Percentiles rank a stretch among this genome's conserved stretches.
Evolutionary conservation across 2,113 vertebrate genomes (phyloP).

Genomic region (Platysternon megacephalum): DNA sequence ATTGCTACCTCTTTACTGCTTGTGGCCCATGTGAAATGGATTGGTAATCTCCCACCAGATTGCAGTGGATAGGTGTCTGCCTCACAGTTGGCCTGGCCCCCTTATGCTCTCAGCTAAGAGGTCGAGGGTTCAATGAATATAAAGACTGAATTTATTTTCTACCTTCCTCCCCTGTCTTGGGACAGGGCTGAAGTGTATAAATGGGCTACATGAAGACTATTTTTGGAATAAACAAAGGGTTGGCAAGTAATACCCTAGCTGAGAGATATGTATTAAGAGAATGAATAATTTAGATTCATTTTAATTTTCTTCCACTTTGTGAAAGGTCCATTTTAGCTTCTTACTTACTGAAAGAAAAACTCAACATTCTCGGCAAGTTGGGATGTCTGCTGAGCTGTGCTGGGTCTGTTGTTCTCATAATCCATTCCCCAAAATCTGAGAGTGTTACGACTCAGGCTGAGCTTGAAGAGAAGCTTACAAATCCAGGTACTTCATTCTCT

Average conservation of each 20-base stretch:
- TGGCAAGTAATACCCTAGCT: not conserved
- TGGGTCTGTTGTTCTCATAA: slow-evolving; percentile 92
- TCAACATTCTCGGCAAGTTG: slow-evolving; percentile 93
- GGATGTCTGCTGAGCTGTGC: slow-evolving; percentile 93
- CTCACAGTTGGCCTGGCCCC: fast-evolving
- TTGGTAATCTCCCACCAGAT: not conserved
- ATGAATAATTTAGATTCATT: not conserved
- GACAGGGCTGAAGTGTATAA: not conserved
- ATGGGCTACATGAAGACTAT: not conserved
- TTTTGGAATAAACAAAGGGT: not conserved
- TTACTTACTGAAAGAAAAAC: slow-evolving; percentile 90
- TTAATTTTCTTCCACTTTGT: slow-evolving; percentile 48
- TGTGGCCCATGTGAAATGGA: not conserved
- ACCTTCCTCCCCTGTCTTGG: not conserved
- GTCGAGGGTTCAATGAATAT: not conserved
- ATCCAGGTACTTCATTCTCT: slow-evolving; percentile 86
- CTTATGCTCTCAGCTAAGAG: not conserved
- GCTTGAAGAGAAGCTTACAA: slow-evolving; percentile 90
- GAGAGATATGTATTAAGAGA: not conserved
- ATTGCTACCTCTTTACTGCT: not conserved
- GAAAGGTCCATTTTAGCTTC: slow-evolving; percentile 93
- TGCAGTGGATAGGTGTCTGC: not conserved
- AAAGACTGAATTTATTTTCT: not conserved
- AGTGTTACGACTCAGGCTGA: slow-evolving; percentile 87
- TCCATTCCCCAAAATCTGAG: slow-evolving; percentile 92